Conservation (phyloP, 2,888 invertebrate genomes). For the Troides aeacus region DNA sequence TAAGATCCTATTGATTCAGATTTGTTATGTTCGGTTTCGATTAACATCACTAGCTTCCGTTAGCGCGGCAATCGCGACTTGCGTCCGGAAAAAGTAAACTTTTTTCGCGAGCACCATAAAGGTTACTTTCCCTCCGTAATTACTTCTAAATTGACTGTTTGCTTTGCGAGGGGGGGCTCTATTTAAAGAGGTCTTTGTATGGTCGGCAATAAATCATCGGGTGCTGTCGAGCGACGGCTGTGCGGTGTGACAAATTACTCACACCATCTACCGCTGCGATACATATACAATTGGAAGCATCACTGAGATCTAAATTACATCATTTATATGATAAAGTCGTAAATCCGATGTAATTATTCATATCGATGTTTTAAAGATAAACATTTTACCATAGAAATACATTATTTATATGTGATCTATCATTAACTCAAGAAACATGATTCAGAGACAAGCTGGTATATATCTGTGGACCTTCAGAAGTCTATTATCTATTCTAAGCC, state of each 20-base stretch:
- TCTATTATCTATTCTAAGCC: no score
- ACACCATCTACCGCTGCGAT: constrained; percentile 54
- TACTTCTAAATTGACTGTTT: constrained; percentile 68
- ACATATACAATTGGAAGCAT: constrained; percentile 42
- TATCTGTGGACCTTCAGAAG: no score
- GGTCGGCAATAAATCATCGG: constrained; percentile 71
- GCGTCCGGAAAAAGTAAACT: constrained; percentile 59
- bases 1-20: neutral
- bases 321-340: constrained; percentile 5
- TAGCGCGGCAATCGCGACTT: constrained; percentile 43
- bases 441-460: no score
- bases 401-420: neutral
- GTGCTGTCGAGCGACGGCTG: constrained; percentile 62
- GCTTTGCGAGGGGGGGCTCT: constrained; percentile 66
- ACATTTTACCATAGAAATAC: neutral
- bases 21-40: neutral
- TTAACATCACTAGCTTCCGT: constrained; percentile 32
- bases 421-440: no score
- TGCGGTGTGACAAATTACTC: constrained; percentile 73
- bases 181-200: constrained; percentile 72
- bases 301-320: constrained; percentile 36
- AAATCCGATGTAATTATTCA: neutral
- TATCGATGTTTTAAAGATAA: neutral
- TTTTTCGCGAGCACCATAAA: constrained; percentile 51
- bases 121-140: constrained; percentile 62